phyloP scores from a whole-genome alignment of 2,797 vertebrate species.

The Staurois parvus region DNA sequence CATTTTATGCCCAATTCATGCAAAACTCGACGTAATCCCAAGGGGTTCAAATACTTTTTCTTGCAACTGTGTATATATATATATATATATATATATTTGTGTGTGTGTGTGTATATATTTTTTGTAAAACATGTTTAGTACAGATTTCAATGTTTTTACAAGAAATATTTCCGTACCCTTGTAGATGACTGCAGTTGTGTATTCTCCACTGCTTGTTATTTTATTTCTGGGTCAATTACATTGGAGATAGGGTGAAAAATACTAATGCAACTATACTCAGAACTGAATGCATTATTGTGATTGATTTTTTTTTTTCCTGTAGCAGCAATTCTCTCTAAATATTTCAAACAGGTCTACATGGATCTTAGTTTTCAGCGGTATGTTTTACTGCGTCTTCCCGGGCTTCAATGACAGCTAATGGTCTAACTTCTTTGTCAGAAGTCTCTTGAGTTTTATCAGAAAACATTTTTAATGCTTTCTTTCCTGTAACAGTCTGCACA shows the following conservation, averaged over 20 bases:
- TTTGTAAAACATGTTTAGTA: too few relatives aligned
- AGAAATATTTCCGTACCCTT: neutral
- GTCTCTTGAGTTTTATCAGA: slow-evolving; percentile 20
- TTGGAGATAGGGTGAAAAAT: neutral
- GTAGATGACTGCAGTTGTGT: neutral
- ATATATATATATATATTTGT: too few relatives aligned
- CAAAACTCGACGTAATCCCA: too few relatives aligned
- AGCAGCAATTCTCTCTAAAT: neutral
- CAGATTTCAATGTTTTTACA: neutral
- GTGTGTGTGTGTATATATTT: too few relatives aligned
- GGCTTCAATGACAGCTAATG: neutral
- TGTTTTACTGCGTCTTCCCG: neutral
- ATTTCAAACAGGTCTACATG: neutral
- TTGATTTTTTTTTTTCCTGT: slow-evolving; percentile 2
- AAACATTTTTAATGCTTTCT: neutral
- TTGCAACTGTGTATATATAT: too few relatives aligned
- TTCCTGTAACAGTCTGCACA: slow-evolving; percentile 43
- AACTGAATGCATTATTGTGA: neutral
- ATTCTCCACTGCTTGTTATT: neutral
- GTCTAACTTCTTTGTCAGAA: slow-evolving; percentile 4
- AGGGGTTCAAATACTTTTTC: too few relatives aligned
- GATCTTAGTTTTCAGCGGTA: neutral
- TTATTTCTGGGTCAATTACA: neutral
- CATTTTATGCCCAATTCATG: too few relatives aligned
- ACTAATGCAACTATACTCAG: neutral